Conservation (phyloP, 2,888 invertebrate species). For the Chaitophorus viminalis region DNA sequence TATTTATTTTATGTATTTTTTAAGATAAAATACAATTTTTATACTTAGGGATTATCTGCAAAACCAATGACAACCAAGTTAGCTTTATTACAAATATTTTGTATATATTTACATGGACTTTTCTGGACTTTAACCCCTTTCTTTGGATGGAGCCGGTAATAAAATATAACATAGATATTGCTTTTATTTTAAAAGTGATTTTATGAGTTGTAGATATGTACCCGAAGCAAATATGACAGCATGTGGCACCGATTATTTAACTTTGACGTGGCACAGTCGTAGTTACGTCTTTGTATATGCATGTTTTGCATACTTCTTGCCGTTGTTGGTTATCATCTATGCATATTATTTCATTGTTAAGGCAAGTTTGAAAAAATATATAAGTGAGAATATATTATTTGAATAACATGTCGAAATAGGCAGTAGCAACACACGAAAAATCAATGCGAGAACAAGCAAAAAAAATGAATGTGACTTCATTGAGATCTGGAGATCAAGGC, state of each 20-base stretch:
- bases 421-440: conserved; percentile 85
- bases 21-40: conserved; percentile 35
- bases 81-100: conserved; percentile 80
- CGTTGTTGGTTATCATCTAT: conserved; percentile 82
- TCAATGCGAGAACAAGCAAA: conserved; percentile 90
- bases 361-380: conserved; percentile 66
- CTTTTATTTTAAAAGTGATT: conserved; percentile 11
- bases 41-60: conserved; percentile 77
- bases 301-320: conserved; percentile 81
- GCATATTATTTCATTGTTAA: conserved; percentile 89
- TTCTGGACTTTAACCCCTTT: conserved; percentile 86
- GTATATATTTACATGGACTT: conserved; percentile 81
- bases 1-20: background rate
- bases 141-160: conserved; percentile 85
- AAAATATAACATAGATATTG: background rate
- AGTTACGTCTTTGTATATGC: conserved; percentile 81
- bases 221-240: conserved; percentile 95
- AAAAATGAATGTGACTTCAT: conserved; percentile 91
- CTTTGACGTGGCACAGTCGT: conserved; percentile 78
- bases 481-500: conserved; percentile 81
- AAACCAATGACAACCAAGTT: conserved; percentile 85
- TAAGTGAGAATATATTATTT: conserved; percentile 15
- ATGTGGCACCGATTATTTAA: conserved; percentile 89
- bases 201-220: conserved; percentile 75
- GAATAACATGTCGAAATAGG: conserved; percentile 69